Base-by-base conservation (phyloP, 1,140 invertebrate species). In the Limonius californicus region DNA sequence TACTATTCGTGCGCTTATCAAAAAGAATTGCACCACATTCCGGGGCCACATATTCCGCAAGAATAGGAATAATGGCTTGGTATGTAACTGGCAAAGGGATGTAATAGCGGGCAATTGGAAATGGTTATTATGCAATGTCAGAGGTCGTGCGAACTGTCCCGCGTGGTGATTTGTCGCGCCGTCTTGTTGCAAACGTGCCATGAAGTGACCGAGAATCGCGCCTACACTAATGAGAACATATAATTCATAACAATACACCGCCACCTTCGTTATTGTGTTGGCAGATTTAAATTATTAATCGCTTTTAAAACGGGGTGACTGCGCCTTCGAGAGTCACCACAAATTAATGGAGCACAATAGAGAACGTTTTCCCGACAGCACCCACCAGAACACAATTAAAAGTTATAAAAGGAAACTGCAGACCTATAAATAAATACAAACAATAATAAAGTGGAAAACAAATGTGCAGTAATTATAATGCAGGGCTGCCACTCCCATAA, bases 131-230 rank as follows among this genome's bases (percentile, higher is more conserved):
- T 71, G 60, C 50, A 62, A 61, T 70, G 72, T 73, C 69, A 71
- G 27, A 66, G 70, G 73, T 74, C 73, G 73, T 74, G 73, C 66
- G 73, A 74, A 74, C 71, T 73, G 73, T 74, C 73, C 70, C 64
- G 70, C 57, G 54, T 61, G 54, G 68, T 74, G 70, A 74, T 74
- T 74, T 74, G 73, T 74, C 73, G 72, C 73, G 60, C 45, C 45
- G 45, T 50, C 45, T 21, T 50, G 42, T 50, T 50, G 16, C 20
- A 50, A 50, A 50, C 45, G 45, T 50, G 45, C 45, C 45, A 21
- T 21, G 20, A 50, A 50, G 45, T 50, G 45, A 50, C 45, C 45
- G 20, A 50, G 45, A 50, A 50, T 50, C 45, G 45, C 45, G 20
- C 45, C 45, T 50, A 50, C 45, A 21, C 45, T 50, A 50, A 50